Evolutionary conservation across 2,113 vertebrate genomes (phyloP).

Genomic region (Mormyrus lacerda): DNA sequence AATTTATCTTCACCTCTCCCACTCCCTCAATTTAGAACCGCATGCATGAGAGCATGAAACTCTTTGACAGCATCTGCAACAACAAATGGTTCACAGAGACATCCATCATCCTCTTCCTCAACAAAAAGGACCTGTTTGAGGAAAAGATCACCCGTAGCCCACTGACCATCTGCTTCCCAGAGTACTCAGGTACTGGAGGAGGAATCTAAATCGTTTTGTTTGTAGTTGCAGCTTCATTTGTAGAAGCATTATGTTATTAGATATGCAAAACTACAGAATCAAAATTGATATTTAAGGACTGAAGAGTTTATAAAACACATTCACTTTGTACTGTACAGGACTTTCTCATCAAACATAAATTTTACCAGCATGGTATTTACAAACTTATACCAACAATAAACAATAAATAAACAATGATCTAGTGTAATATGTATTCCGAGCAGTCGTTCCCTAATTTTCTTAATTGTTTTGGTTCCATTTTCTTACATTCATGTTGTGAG

Average conservation of each 20-base stretch:
- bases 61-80: conserved; percentile 98
- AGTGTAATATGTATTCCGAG: background rate
- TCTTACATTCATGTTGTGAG: background rate
- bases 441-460: background rate
- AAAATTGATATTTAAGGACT: background rate
- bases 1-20: background rate
- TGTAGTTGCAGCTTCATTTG: background rate
- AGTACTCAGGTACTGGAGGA: conserved; percentile 76
- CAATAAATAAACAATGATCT: too few relatives aligned
- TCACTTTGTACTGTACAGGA: background rate
- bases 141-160: conserved; percentile 93
- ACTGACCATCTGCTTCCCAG: conserved; percentile 89
- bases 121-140: conserved; percentile 99
- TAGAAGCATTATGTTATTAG: background rate
- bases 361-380: background rate
- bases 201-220: background rate
- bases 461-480: background rate
- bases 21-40: conserved; percentile 71
- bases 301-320: background rate
- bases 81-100: conserved; percentile 99
- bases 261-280: background rate
- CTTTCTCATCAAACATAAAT: background rate
- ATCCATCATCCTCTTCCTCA: conserved; percentile 99
- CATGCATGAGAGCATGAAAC: conserved; percentile 99
- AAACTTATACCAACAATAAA: too few relatives aligned